Conservation (phyloP, 1,140 invertebrate species). For the Drosophila lacertosa region DNA sequence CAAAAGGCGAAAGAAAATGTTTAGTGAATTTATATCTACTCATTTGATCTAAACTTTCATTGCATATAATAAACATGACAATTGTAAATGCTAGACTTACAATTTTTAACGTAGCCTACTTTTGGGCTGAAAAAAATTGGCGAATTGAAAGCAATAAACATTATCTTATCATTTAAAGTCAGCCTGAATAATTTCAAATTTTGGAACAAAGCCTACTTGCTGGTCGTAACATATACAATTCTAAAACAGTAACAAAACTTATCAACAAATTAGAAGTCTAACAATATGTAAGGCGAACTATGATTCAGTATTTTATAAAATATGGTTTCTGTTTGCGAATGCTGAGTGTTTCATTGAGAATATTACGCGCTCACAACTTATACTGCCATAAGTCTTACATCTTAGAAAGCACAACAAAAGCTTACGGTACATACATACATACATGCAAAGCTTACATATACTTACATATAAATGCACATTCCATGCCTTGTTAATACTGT, state of each 20-base stretch:
- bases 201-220: too few relatives aligned
- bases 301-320: background rate
- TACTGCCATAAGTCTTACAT: background rate
- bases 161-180: too few relatives aligned
- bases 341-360: background rate
- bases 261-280: background rate
- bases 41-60: too few relatives aligned
- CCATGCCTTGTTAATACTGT: constrained; percentile 10
- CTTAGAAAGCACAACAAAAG: constrained; percentile 9
- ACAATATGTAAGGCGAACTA: background rate
- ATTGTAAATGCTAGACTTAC: too few relatives aligned
- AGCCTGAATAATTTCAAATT: too few relatives aligned
- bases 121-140: background rate
- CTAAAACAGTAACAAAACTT: too few relatives aligned
- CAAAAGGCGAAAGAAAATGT: too few relatives aligned
- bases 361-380: background rate
- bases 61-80: too few relatives aligned
- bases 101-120: constrained; percentile 7
- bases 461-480: background rate
- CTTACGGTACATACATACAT: background rate
- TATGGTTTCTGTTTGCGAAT: background rate
- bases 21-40: too few relatives aligned
- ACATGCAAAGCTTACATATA: background rate
- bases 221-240: too few relatives aligned
- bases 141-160: too few relatives aligned